Evolutionary conservation across 2,113 vertebrate species (phyloP), one percentile per base, ranked within the genome.

Genomic region (Dissostichus mawsoni): DNA sequence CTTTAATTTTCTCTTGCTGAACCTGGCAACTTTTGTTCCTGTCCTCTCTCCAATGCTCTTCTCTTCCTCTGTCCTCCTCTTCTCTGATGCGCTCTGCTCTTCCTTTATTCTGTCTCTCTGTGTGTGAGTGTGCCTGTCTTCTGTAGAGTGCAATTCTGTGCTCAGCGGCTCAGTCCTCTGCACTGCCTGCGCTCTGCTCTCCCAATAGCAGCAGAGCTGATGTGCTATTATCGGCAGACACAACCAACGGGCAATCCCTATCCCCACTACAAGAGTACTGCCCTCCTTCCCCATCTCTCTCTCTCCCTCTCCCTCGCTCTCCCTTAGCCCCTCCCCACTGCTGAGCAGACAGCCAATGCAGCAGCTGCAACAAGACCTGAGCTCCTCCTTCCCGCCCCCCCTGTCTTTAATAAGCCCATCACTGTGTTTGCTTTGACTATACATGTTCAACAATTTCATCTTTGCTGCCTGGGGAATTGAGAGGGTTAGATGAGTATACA

Each of bases 351-450:
- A 91, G 80, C 89, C 90, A 95, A 95, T 94, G 72, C 67, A 78
- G 85, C 84, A 81, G 87, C 92, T 90, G 92, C 83, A 82, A 82
- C 51, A 62, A 44, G 71, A 74, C 20, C 44, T 6, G 62, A 72
- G 85, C 92, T 87, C 92, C 93, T 84, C 93, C 92, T 89, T 81
- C 55, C 92, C 90, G 88, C 91, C 90, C 89, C 92, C 93, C 90
- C 87, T 87, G 87, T 92, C 93, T 95, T 95, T 94, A 96, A 96
- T 93, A 95, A 96, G 96, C 94, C 94, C 95, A 96, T 95, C 94
- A 91, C 92, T 90, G 92, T 92, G 83, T 79, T 81, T 86, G 80
- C 90, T 92, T 90, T 96, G 95, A 94, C 95, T 96, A 91, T 93
- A 96, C 93, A 91, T 92, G 94, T 94, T 95, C 93, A 94, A 80